Evolutionary conservation across 2,797 vertebrate species (phyloP).

Genomic region (Echeneis naucrates): DNA sequence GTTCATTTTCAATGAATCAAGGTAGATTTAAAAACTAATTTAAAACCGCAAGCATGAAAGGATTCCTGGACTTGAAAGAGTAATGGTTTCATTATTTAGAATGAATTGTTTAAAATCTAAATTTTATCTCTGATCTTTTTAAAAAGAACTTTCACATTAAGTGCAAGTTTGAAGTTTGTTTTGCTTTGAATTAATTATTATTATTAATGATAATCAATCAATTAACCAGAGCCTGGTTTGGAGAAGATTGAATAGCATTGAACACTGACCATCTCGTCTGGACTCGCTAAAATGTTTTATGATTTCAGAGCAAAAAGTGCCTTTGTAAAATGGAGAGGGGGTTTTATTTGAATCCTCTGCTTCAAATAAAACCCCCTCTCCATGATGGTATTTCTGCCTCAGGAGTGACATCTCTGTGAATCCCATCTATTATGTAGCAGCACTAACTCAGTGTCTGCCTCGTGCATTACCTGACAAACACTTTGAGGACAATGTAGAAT

Average conservation of each 20-base stretch:
- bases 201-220: too few relatives aligned
- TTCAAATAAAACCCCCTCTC: too few relatives aligned
- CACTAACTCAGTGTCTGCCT: conserved; percentile 22
- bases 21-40: too few relatives aligned
- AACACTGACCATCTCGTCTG: background rate
- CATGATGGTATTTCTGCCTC: conserved; percentile 28
- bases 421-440: conserved; percentile 41
- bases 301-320: too few relatives aligned
- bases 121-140: background rate
- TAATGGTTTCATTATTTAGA: background rate
- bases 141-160: background rate
- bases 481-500: background rate
- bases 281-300: too few relatives aligned
- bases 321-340: conserved; percentile 38
- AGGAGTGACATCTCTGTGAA: conserved; percentile 44
- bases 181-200: too few relatives aligned
- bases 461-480: conserved; percentile 15
- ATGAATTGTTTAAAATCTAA: background rate
- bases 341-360: conserved; percentile 33
- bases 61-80: too few relatives aligned
- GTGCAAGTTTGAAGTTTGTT: background rate
- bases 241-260: background rate
- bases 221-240: background rate
- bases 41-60: background rate
- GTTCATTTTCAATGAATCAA: background rate